Evolutionary conservation across 1,140 invertebrate species (phyloP).

Genomic region (Panagrolaimus sp.): DNA sequence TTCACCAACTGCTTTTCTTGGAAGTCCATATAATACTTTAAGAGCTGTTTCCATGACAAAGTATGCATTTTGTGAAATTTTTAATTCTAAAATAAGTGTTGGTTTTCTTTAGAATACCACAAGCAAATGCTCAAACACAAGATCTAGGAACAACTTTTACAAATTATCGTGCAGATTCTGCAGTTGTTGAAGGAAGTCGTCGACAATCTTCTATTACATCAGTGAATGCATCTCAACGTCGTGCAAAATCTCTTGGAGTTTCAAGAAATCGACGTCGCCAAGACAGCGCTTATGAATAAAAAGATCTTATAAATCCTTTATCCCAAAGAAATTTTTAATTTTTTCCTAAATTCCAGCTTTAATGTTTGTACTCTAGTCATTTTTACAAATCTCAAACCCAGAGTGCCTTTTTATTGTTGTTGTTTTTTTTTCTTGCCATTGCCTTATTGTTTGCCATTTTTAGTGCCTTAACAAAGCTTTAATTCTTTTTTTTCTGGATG

Average conservation of each 20-base stretch:
- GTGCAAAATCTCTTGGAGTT: constrained; percentile 9
- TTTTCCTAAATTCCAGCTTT: too few species aligned
- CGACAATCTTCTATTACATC: neutral
- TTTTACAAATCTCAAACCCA: too few species aligned
- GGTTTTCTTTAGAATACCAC: neutral
- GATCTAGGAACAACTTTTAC: constrained; percentile 14
- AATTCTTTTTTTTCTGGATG: too few species aligned
- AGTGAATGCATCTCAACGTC: constrained; percentile 1
- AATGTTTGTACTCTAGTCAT: too few species aligned
- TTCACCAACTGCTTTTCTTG: constrained; percentile 46
- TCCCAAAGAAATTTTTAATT: too few species aligned
- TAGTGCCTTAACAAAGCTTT: too few species aligned
- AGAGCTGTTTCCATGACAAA: constrained; percentile 48
- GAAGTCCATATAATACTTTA: constrained; percentile 56
- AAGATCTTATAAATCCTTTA: neutral
- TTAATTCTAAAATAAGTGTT: neutral
- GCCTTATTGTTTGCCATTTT: too few species aligned
- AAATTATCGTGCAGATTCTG: constrained; percentile 12
- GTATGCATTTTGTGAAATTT: constrained; percentile 23
- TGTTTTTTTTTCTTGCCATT: too few species aligned
- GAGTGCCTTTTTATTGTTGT: too few species aligned
- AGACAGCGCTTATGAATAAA: neutral
- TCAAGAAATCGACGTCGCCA: neutral
- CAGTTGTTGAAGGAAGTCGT: constrained; percentile 3
- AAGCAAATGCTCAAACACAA: constrained; percentile 7